These are phyloP conservation scores for Schrankia costaestrigalis DNA, from an alignment of 2,888 invertebrate species.

Conservation along the genomic window DNA sequence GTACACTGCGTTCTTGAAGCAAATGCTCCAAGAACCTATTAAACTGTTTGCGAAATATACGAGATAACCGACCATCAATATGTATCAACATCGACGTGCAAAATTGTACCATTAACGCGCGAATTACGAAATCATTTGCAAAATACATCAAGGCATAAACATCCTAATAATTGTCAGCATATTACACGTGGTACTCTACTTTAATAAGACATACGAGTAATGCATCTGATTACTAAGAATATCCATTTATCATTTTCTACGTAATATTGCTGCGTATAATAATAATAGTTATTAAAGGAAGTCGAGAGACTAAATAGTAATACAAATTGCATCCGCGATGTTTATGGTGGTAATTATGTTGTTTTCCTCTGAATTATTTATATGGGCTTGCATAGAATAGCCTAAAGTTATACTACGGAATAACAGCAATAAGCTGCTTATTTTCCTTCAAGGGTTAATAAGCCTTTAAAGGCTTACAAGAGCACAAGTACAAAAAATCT, in stretches of 20 bases:
- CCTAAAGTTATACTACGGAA: conserved; percentile 12
- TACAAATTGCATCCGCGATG: conserved; percentile 28
- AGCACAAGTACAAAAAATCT: background rate
- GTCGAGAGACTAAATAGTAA: conserved; percentile 29
- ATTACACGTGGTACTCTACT: too few species aligned
- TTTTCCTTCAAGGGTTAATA: conserved; percentile 16
- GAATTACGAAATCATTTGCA: conserved; percentile 14
- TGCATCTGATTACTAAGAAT: too few species aligned
- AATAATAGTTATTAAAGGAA: conserved; percentile 35
- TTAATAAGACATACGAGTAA: too few species aligned
- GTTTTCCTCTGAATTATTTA: conserved; percentile 28
- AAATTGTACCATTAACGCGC: background rate
- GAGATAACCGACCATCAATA: conserved; percentile 25
- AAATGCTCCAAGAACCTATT: conserved; percentile 44
- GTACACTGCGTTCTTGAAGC: conserved; percentile 50
- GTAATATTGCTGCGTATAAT: conserved; percentile 26
- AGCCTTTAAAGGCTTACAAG: conserved; percentile 10
- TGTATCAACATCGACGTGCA: conserved; percentile 8
- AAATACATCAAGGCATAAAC: too few species aligned
- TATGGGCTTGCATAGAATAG: conserved; percentile 8
- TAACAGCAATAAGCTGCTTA: conserved; percentile 1
- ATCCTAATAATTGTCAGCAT: too few species aligned
- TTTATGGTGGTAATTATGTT: conserved; percentile 40
- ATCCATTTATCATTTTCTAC: conserved; percentile 16
- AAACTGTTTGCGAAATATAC: conserved; percentile 51